Evolutionary conservation across 2,797 vertebrate species (phyloP).

Genomic region (Neosalanx taihuensis): DNA sequence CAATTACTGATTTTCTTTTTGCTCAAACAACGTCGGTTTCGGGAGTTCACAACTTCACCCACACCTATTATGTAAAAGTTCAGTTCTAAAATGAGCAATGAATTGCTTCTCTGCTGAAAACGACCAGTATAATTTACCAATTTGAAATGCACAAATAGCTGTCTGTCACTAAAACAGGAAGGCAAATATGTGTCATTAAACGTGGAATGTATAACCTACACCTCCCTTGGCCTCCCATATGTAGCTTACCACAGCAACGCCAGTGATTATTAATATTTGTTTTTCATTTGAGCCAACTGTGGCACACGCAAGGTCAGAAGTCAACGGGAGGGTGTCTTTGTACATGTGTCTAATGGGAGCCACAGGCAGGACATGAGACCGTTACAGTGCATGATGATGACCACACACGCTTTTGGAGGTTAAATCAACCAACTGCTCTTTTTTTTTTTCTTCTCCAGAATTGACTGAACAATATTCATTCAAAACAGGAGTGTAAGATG

Average conservation of each 20-base stretch:
- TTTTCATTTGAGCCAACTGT: slow-evolving; percentile 77
- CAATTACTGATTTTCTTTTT: slow-evolving; percentile 40
- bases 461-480: neutral
- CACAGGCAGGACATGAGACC: slow-evolving; percentile 69
- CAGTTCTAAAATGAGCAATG: slow-evolving; percentile 5
- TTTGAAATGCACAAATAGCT: slow-evolving; percentile 19
- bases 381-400: slow-evolving; percentile 29
- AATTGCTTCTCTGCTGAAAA: neutral
- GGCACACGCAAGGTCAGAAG: slow-evolving; percentile 52
- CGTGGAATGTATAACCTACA: slow-evolving; percentile 60
- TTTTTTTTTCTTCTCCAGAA: neutral
- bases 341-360: slow-evolving; percentile 49
- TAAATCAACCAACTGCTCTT: slow-evolving; percentile 25
- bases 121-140: slow-evolving; percentile 25
- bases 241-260: slow-evolving; percentile 67
- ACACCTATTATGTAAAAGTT: too few species aligned
- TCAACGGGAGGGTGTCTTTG: slow-evolving; percentile 36
- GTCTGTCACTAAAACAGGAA: slow-evolving; percentile 32
- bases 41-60: too few species aligned
- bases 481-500: neutral
- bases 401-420: slow-evolving; percentile 35
- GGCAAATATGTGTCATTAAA: slow-evolving; percentile 59
- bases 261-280: slow-evolving; percentile 81
- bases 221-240: slow-evolving; percentile 66
- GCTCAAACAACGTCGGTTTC: neutral